Evolutionary conservation across 2,113 vertebrate genomes (phyloP), one percentile per base, ranked within the genome.

Genomic region (Gracilinanus agilis): DNA sequence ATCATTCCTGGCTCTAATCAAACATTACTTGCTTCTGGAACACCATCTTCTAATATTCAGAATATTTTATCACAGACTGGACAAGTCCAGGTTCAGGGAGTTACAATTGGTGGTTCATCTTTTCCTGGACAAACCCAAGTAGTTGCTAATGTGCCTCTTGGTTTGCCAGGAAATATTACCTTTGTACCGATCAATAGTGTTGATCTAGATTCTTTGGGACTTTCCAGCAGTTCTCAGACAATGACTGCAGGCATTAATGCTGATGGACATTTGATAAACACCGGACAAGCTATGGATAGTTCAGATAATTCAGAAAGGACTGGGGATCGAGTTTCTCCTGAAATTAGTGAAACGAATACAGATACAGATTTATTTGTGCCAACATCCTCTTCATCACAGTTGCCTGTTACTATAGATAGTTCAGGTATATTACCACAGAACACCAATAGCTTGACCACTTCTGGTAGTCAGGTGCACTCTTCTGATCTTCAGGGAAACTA

Each of bases 181-280:
- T 99, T 99, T 99, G 99, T 99, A 98, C 99, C 99, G 98, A 99
- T 99, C 98, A 99, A 99, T 98, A 99, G 99, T 95, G 98, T 99
- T 97, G 99, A 99, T 99, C 98, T 99, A 99, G 99, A 99, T 98
- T 99, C 99, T 96, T 99, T 99, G 91, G 99, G 99, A 98, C 99
- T 99, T 94, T 99, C 99, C 91, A 99, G 99, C 97, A 98, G 98
- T 98, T 99, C 99, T 98, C 99, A 99, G 99, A 99, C 99, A 97
- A 99, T 99, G 99, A 99, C 99, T 96, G 99, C 99, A 93, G 99
- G 99, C 97, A 99, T 99, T 98, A 99, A 99, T 96, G 99, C 99
- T 93, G 99, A 99, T 97, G 99, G 99, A 98, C 99, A 99, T 98
- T 99, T 99, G 98, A 99, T 99, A 98, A 99, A 98, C 97, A 98